A percentile compares a stretch with the other conserved stretches of the same genome.
phyloP scores from a whole-genome alignment of 2,888 invertebrate genomes.

The Schrankia costaestrigalis region DNA sequence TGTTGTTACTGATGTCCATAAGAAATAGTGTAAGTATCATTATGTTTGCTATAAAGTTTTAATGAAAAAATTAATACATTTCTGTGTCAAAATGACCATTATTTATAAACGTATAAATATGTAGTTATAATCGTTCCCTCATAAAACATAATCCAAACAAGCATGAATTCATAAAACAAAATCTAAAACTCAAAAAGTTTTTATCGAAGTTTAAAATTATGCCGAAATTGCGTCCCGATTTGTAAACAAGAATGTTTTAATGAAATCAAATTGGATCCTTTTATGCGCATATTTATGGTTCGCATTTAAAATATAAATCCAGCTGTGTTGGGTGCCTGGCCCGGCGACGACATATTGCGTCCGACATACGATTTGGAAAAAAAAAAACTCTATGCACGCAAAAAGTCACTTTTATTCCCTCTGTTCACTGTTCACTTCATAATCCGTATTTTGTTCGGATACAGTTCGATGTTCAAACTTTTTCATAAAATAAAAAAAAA shows the following conservation, averaged over 20 bases:
- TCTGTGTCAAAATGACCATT: too few relatives aligned
- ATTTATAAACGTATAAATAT: too few relatives aligned
- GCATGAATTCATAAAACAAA: constrained; percentile 2
- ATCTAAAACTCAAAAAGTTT: constrained; percentile 9
- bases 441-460: constrained; percentile 19
- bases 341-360: constrained; percentile 48
- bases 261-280: constrained; percentile 65
- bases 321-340: constrained; percentile 33
- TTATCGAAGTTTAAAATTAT: constrained; percentile 37
- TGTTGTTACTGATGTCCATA: too few relatives aligned
- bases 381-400: constrained; percentile 36
- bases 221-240: constrained; percentile 38
- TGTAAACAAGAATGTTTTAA: constrained; percentile 48
- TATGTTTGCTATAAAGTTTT: too few relatives aligned
- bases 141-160: constrained; percentile 1
- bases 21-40: too few relatives aligned
- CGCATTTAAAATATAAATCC: constrained; percentile 45
- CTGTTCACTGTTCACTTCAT: constrained; percentile 19
- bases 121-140: too few relatives aligned
- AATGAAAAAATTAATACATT: too few relatives aligned
- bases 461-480: constrained; percentile 12
- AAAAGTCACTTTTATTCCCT: constrained; percentile 24
- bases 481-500: constrained; percentile 1
- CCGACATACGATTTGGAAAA: constrained; percentile 35
- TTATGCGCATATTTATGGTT: constrained; percentile 76